A percentile compares a stretch with the other conserved stretches of the same genome.
phyloP scores from a whole-genome alignment of 2,113 vertebrate species.

The Hippopotamus amphibius region DNA sequence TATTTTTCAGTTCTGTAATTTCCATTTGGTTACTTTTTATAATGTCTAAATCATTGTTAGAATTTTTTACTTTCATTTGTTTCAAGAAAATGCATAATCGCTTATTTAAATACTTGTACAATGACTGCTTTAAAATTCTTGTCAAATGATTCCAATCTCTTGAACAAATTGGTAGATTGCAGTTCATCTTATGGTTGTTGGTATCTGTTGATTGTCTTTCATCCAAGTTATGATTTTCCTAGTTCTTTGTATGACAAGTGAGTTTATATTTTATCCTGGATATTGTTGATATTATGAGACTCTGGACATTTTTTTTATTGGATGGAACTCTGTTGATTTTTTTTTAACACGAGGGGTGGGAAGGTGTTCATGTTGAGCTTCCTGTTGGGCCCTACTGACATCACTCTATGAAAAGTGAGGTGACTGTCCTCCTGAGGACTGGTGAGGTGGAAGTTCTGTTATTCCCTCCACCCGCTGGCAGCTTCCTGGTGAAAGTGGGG shows the following conservation, averaged over 20 bases:
- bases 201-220: background rate
- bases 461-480: background rate
- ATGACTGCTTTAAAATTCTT: background rate
- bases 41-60: background rate
- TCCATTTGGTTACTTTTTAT: background rate
- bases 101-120: background rate
- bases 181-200: background rate
- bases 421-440: background rate
- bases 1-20: background rate
- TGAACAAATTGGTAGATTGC: background rate
- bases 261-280: background rate
- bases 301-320: background rate
- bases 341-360: no score
- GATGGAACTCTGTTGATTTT: fast-evolving
- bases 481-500: background rate
- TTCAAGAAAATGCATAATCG: background rate
- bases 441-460: background rate
- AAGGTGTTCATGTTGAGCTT: background rate
- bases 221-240: background rate
- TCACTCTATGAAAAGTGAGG: background rate
- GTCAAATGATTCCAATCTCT: background rate
- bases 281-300: background rate
- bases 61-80: background rate
- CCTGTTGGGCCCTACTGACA: background rate
- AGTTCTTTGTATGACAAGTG: background rate